Evolutionary conservation across 92 coral and sea anemone genomes (phyloP).

Genomic region (Porites cylindrica): DNA sequence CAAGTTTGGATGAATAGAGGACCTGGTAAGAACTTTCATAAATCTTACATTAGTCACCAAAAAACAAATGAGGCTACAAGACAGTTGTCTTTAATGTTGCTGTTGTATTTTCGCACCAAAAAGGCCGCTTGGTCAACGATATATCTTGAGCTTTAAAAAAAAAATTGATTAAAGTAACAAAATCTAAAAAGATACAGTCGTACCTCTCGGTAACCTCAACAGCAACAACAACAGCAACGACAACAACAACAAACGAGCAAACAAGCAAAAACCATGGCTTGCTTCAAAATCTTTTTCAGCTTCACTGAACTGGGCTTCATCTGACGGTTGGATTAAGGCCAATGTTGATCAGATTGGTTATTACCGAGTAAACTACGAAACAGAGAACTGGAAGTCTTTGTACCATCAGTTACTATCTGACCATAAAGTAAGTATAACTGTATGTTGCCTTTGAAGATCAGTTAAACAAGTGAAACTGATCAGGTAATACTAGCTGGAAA

Average conservation of each 20-base stretch:
- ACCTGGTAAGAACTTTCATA: slow-evolving; percentile 6
- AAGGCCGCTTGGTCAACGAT: too few relatives aligned
- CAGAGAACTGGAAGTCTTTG: slow-evolving; percentile 68
- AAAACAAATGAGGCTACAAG: neutral
- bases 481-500: too few relatives aligned
- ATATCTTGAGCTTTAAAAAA: too few relatives aligned
- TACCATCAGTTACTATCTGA: slow-evolving; percentile 52
- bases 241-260: too few relatives aligned
- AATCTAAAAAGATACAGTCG: too few relatives aligned
- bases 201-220: too few relatives aligned
- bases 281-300: neutral
- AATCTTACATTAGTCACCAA: neutral
- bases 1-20: slow-evolving; percentile 64
- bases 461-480: neutral
- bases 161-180: too few relatives aligned
- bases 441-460: neutral
- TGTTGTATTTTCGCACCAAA: neutral
- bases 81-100: too few relatives aligned
- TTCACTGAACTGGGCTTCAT: slow-evolving; percentile 17
- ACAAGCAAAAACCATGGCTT: too few relatives aligned
- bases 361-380: slow-evolving; percentile 74
- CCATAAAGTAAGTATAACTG: slow-evolving; percentile 40
- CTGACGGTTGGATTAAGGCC: slow-evolving; percentile 72
- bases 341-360: slow-evolving; percentile 71
- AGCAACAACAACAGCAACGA: too few relatives aligned